These are phyloP conservation scores for Saimiri boliviensis DNA, from an alignment of 2,113 vertebrate genomes.

Conservation along the genomic window DNA sequence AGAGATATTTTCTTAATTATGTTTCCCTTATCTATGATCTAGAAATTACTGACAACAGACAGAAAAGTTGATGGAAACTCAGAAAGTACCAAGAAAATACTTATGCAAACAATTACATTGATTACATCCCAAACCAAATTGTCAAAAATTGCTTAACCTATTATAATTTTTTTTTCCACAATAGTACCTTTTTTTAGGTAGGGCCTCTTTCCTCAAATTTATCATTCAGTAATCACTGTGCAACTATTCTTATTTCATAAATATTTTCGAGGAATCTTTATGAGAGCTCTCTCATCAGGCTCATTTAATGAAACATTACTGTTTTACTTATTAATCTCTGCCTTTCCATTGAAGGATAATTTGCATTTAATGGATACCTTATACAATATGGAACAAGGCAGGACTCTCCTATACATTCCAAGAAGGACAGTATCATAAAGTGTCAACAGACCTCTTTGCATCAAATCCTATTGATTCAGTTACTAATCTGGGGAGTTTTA, in stretches of 20 bases:
- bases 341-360: constrained; percentile 82
- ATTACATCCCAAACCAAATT: constrained; percentile 42
- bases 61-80: constrained; percentile 4
- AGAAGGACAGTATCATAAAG: constrained; percentile 66
- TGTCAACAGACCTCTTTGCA: constrained; percentile 67
- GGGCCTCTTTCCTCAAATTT: constrained; percentile 66
- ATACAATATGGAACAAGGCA: constrained; percentile 80
- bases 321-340: constrained; percentile 85
- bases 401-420: constrained; percentile 66
- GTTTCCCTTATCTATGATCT: not conserved
- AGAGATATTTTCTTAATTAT: not conserved
- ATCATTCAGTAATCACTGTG: constrained; percentile 76
- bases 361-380: constrained; percentile 80
- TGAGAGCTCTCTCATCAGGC: constrained; percentile 73
- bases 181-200: constrained; percentile 68
- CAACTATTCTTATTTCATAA: constrained; percentile 75
- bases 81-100: constrained; percentile 20
- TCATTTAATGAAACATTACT: constrained; percentile 81
- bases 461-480: constrained; percentile 79
- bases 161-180: constrained; percentile 46
- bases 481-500: constrained; percentile 68
- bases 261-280: constrained; percentile 77
- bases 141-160: constrained; percentile 16
- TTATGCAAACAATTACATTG: constrained; percentile 7
- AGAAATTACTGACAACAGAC: constrained; percentile 19